Evolutionary conservation across 2,113 vertebrate species (phyloP), one percentile per base, ranked within the genome.

Genomic region (Crotophaga sulcirostris): DNA sequence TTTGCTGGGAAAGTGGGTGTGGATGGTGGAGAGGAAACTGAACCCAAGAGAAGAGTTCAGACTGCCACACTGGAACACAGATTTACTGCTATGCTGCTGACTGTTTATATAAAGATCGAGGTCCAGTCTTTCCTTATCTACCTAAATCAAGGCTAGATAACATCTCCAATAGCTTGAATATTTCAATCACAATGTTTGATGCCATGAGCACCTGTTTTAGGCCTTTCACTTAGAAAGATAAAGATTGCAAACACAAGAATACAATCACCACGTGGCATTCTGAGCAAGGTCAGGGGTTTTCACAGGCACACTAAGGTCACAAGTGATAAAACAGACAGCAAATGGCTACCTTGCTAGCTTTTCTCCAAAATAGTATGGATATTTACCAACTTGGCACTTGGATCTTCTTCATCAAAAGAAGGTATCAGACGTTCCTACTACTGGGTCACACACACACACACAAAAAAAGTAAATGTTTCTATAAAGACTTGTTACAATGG

Each of bases 211-310:
- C 34, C 47, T 75, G 13, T 7, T 88, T 87, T 83, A 77, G 82
- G 58, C 79, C 68, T 95, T 95, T 92, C 8, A 2, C 84, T 95
- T 78, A 20, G 38, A 66, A 91, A 94, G 89, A 95, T 69, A 95
- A 80, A 80, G 38, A 59, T 18, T 80, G 75, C 42, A 86, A 96
- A 90, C 64, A 86, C 21, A 54, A 84, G 72, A 88, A 21, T 45
- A 58, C 52, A 75, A 56, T 67, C 68, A 66, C 33, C 49, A 81
- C 16, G 23, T 93, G 72, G 52, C 55, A 72, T 34, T 69, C 72
- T 34, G 36, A 77, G 63, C 44, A 81, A 92, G 73, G 63, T 84
- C 83, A 80, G 75, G 51, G 38, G 28, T 69, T 88, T n/a, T 86
- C 79, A 66, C 75, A 93, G 86, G 47, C 55, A 51, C 8, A 9